Base-by-base conservation (phyloP, 2,888 invertebrate species). In the Halictus ligatus region DNA sequence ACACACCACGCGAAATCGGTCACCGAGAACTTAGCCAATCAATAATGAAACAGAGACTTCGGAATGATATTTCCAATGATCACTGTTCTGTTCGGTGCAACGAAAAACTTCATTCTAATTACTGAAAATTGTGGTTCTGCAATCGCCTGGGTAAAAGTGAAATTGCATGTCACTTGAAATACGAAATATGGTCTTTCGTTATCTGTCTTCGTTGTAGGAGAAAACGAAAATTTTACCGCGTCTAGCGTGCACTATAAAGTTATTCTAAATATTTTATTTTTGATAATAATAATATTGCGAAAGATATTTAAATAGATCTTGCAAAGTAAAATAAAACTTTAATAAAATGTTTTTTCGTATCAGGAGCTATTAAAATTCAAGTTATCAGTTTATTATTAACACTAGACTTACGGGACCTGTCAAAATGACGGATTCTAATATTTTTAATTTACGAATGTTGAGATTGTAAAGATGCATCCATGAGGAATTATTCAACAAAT, bases 1-100 rank as follows among this genome's bases (percentile, higher is more conserved):
- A 77, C 84, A 84, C 67, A 64, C 81, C 74, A 48, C 50, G 73
- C 48, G 76, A 84, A 81, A 77, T 84, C 77, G 78, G 77, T 78
- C 84, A 81, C 18, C 67, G 77, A 67, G 58, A 69, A 78, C 73
- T 75, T 77, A 48, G 72, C 67, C 48, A 46, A 69, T 72, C 75
- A 43, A 25, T 25, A 69, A 82, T 46, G 73, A 75, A 80, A 71
- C 54, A 78, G 64, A 75, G 74, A 75, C 76, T 76, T 71, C 58
- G 71, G 29, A 50, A 71, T 29, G 21, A 69, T 48, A 60, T 60
- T 75, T 80, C 71, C 60, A 43, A 72, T 75, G 71, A 72, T 29
- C n/a, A 71, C 50, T 8, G 48, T n/a, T n/a, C n/a, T 72, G 40
- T 12, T 69, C 43, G 25, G 4, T 13, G 25, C 43, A 50, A n/a